Percentiles rank a stretch among this genome's conserved stretches.
phyloP scores from a whole-genome alignment of 2,113 vertebrate genomes.

The Bettongia penicillata region DNA sequence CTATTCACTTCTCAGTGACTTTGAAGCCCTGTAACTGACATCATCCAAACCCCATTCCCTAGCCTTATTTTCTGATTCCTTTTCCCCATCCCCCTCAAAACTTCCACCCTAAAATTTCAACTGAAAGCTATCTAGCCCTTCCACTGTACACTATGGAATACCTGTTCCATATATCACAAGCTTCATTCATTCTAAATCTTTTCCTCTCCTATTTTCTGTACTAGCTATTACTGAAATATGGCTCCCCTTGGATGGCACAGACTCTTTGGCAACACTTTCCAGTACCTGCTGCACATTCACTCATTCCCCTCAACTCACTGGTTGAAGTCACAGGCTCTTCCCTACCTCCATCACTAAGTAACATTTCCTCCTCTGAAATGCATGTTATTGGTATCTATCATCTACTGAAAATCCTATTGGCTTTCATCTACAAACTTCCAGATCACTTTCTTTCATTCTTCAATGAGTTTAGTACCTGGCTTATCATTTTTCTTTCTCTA shows the following conservation, averaged over 20 bases:
- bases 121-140: neutral
- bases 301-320: neutral
- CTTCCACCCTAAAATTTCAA: neutral
- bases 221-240: neutral
- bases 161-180: neutral
- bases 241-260: neutral
- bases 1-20: neutral
- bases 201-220: neutral
- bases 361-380: neutral
- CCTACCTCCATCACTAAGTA: neutral
- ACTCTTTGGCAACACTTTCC: neutral
- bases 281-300: neutral
- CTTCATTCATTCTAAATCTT: neutral
- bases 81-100: neutral
- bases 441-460: neutral
- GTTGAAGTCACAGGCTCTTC: neutral
- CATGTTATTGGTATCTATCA: neutral
- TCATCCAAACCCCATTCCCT: neutral
- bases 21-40: neutral
- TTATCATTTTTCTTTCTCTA: neutral
- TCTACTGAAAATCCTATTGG: neutral
- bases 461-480: neutral
- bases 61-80: neutral
- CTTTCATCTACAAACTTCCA: neutral
- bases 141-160: neutral